Base-by-base conservation (phyloP, 2,113 vertebrate genomes). In the Ornithorhynchus anatinus region DNA sequence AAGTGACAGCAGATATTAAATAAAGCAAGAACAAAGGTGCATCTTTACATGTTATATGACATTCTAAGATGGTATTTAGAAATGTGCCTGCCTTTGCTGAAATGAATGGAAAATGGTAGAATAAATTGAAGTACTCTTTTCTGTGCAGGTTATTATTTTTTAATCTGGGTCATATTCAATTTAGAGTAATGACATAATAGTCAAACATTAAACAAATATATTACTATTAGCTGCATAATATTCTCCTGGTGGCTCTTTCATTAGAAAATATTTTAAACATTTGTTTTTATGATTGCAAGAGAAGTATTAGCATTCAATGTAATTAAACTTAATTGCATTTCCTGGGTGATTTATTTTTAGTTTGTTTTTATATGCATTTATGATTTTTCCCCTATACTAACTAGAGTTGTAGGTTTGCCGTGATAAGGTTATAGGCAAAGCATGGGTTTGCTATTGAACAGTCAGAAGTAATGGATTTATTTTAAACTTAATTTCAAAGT, bases 281-380 rank as follows among this genome's bases (percentile, higher is more conserved):
- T 71, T 78, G 63, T 76, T 82, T 87, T 84, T 75, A 50, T 88
- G 68, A 77, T 75, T 84, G 44, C 73, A 72, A 36, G 56, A 43
- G 38, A 57, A 69, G 37, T 64, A 74, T 74, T 81, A 75, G 35
- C 75, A 57, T 77, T 81, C 66, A 68, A 4, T 86, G 36, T 84
- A 87, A 89, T 89, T 85, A 82, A 88, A 84, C 66, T 16, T 87
- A 91, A 85, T 88, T 88, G 47, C 38, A 82, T 86, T 90, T 89
- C 75, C 73, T 81, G n/a, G 81, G 29, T 74, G 47, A 83, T 79
- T 89, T 90, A 71, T 84, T 89, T 87, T 90, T 82, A 84, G 56
- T 75, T 73, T 86, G 32, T 69, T 82, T 59, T 80, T 69, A 14
- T 67, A 72, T 70, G 59, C 54, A 60, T 79, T 80, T 83, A 56